Evolutionary conservation across 2,113 vertebrate species (phyloP).

Genomic region (Ctenomys sociabilis): DNA sequence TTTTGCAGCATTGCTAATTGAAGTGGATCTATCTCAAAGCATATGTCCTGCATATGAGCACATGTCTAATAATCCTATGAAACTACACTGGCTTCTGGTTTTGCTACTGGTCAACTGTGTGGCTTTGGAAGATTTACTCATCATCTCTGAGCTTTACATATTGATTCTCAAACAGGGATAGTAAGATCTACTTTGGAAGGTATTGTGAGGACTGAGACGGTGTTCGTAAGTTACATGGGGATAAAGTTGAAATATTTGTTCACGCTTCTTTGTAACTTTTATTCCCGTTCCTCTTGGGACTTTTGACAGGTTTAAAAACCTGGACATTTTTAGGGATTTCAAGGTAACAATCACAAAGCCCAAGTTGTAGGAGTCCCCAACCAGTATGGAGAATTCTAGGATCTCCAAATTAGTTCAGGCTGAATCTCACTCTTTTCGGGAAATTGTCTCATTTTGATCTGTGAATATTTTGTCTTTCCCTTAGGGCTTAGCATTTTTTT

Average conservation of each 20-base stretch:
- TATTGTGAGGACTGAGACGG: neutral
- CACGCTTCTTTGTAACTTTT: neutral
- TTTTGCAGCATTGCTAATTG: neutral
- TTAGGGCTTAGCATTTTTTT: slow-evolving; percentile 52
- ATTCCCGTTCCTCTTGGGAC: neutral
- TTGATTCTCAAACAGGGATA: neutral
- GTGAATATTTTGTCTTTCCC: slow-evolving; percentile 58
- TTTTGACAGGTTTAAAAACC: neutral
- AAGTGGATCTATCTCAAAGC: neutral
- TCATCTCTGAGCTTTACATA: neutral
- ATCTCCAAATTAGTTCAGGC: neutral
- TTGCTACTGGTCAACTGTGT: neutral
- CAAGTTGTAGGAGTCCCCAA: neutral
- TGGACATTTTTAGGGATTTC: slow-evolving; percentile 31
- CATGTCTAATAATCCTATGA: neutral
- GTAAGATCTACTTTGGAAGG: neutral
- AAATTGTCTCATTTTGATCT: slow-evolving; percentile 59
- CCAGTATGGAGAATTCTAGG: neutral
- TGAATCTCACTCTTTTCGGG: neutral
- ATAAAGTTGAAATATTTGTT: slow-evolving; percentile 22
- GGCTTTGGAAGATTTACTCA: neutral
- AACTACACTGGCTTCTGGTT: neutral
- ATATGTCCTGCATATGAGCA: neutral
- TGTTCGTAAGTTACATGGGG: neutral
- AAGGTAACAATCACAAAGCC: neutral